A percentile compares a stretch with the other conserved stretches of the same genome.
Evolutionary conservation across 2,888 invertebrate genomes (phyloP).

Genomic region (Prosopocoilus inquinatus): DNA sequence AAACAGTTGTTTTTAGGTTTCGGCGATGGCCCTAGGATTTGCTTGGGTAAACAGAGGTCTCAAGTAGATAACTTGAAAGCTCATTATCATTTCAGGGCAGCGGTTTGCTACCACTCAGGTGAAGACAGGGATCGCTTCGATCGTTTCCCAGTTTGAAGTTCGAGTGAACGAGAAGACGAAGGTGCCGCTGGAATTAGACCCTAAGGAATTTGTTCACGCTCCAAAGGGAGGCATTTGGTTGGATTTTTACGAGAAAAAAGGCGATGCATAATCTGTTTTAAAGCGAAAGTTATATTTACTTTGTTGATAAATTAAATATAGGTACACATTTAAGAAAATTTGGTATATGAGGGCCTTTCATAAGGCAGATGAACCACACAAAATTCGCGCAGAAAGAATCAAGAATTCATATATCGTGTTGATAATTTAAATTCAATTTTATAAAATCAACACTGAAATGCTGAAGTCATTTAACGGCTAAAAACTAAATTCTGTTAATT

Average conservation of each 20-base stretch:
- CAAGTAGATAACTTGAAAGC: background rate
- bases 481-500: no score
- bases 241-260: conserved; percentile 25
- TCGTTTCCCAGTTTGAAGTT: conserved; percentile 41
- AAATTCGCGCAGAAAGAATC: no score
- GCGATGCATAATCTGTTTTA: no score
- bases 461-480: no score
- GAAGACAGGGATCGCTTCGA: conserved; percentile 43
- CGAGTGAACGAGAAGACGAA: conserved; percentile 28
- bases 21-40: conserved; percentile 38
- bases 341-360: no score
- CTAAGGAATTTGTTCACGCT: conserved; percentile 29
- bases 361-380: no score
- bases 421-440: no score
- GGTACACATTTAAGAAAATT: no score
- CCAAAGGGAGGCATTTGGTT: conserved; percentile 38
- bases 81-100: conserved; percentile 28
- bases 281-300: no score
- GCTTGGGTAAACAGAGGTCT: conserved; percentile 27
- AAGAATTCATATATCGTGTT: no score
- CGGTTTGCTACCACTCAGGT: conserved; percentile 38
- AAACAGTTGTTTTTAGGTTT: conserved; percentile 35
- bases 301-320: no score
- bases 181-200: conserved; percentile 34
- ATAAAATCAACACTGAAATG: no score